These are phyloP conservation scores for Labeo calbasu DNA, from an alignment of 2,797 vertebrate genomes.

Conservation along the genomic window DNA sequence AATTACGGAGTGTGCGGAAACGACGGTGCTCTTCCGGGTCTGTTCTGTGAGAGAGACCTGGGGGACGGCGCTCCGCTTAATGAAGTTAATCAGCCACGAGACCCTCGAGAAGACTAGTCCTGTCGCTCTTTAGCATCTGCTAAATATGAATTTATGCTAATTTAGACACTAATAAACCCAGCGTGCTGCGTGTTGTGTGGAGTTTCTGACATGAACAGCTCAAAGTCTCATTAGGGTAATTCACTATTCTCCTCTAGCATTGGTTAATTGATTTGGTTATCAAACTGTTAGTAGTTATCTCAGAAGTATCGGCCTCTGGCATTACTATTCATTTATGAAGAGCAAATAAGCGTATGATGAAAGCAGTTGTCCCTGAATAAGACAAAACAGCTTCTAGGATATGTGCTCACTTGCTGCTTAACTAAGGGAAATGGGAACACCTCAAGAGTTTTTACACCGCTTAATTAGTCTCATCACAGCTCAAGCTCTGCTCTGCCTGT, in stretches of 20 bases:
- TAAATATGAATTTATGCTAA: conserved; percentile 59
- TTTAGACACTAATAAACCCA: conserved; percentile 44
- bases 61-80: conserved; percentile 55
- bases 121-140: conserved; percentile 25
- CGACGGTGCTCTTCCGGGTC: neutral
- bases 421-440: neutral
- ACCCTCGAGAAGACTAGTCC: conserved; percentile 39
- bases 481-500: conserved; percentile 49
- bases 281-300: neutral
- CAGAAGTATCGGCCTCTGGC: conserved; percentile 21
- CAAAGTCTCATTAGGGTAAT: conserved; percentile 55
- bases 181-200: neutral
- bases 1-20: neutral
- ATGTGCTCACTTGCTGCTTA: neutral
- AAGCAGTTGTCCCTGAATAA: neutral
- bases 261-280: neutral
- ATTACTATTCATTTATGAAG: neutral
- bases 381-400: neutral
- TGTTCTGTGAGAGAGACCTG: conserved; percentile 48
- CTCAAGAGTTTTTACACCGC: neutral
- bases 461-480: conserved; percentile 56
- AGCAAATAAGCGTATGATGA: neutral
- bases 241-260: conserved; percentile 55
- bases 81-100: conserved; percentile 51
- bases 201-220: conserved; percentile 48